Base-by-base conservation (phyloP, 2,797 vertebrate species). In the Neosilurus hyrtlii region DNA sequence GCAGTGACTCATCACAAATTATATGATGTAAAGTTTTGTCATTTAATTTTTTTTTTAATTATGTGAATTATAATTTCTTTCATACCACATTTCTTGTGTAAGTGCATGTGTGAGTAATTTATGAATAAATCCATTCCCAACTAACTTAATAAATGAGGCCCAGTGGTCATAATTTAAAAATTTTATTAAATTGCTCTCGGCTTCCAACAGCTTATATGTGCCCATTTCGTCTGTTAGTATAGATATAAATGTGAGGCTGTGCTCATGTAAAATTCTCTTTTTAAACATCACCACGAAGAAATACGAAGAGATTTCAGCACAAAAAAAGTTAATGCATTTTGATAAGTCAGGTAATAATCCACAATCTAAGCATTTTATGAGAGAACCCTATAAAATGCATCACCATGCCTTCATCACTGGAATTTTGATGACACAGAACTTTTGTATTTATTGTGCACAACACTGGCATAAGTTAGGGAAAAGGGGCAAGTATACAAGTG, bases 81-180 rank as follows among this genome's bases (percentile, higher is more conserved):
- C 37, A 59, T 37, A 43, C 20, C 73, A 43, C 9, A 59, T 61
- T 61, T 37, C 18, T 35, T 76, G 56, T 61, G 30, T 37, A 43
- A 76, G 22, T 37, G 20, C 30, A 37, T 14, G 12, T 14, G 61
- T 76, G 1, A 61, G 37, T 37, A 30, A 43, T 61, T 76, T 76
- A 76, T 76, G 73, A 57, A 74, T 74, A 74, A 74, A 61, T 76
- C 73, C 20, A 76, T 76, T 59, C 10, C 73, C 37, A 37, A 14
- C 18, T 26, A 57, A 18, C 26, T 37, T 76, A 26, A 76, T 76
- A 61, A 76, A 76, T 76, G 73, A 37, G 26, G 1, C 18, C 7
- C 30, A 35, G 35, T 57, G 5, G 26, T 76, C 15, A 43, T 75
- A 76, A 11, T 61, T 61, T 18, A 22, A 61, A 66, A 76, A 37